Percentiles rank a stretch among this genome's conserved stretches.
These are phyloP conservation scores for Elgaria multicarinata DNA, from an alignment of 2,113 vertebrate species.

Conservation along the genomic window DNA sequence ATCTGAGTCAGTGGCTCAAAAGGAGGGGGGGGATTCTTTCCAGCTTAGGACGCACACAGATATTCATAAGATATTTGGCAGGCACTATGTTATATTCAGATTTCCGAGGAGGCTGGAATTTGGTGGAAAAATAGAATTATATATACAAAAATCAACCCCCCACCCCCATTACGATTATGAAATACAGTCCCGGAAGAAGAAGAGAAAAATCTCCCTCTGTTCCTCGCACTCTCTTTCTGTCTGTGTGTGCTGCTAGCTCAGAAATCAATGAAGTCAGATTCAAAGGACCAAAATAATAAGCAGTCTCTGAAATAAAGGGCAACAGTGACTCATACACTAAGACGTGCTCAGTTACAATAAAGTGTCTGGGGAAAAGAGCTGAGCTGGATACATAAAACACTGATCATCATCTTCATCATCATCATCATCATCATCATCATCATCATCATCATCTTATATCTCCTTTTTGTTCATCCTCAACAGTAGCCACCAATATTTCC, in stretches of 20 bases:
- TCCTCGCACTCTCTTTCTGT: neutral
- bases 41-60: neutral
- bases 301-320: neutral
- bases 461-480: neutral
- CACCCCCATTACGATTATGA: neutral
- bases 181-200: neutral
- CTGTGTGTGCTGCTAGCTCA: neutral
- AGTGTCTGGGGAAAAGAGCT: neutral
- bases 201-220: neutral
- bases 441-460: too few species aligned
- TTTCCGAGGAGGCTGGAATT: neutral
- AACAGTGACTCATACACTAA: neutral
- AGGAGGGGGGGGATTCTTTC: neutral
- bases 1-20: constrained; percentile 37
- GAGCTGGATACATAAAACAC: neutral
- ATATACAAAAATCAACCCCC: neutral
- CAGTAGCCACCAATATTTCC: neutral
- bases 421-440: too few species aligned
- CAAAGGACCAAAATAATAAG: constrained; percentile 9
- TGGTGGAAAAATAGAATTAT: neutral
- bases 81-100: neutral
- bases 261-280: constrained; percentile 31
- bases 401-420: too few species aligned
- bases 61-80: neutral
- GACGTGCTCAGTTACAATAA: neutral